phyloP scores from a whole-genome alignment of 2,113 vertebrate genomes.

The Anhinga anhinga region DNA sequence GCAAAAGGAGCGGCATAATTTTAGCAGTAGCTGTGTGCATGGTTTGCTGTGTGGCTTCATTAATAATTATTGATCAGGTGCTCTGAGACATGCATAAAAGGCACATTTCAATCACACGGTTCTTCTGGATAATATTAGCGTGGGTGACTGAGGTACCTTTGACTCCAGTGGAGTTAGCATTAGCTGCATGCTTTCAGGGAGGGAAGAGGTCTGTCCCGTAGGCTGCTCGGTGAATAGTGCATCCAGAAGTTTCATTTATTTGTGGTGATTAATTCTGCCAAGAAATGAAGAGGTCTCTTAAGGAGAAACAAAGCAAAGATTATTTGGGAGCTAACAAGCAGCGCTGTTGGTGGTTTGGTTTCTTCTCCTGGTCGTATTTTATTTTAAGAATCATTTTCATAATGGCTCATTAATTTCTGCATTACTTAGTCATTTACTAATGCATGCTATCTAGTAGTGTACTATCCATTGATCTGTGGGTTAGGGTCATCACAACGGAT shows the following conservation, averaged over 20 bases:
- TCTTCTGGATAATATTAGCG: background rate
- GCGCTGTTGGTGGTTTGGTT: background rate
- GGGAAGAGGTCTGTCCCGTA: background rate
- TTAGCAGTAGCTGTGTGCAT: background rate
- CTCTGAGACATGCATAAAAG: background rate
- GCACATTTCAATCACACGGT: background rate
- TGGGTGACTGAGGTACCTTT: background rate
- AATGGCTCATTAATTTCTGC: background rate
- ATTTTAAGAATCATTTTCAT: background rate
- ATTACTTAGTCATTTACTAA: background rate
- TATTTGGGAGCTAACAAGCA: background rate
- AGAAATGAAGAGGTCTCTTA: background rate
- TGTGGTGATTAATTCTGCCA: background rate
- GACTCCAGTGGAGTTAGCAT: background rate
- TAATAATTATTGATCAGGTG: background rate
- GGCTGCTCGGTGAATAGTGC: background rate
- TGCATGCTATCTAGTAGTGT: background rate
- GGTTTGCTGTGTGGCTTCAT: background rate
- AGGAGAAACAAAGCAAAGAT: background rate
- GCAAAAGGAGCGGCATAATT: background rate
- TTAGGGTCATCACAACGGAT: background rate
- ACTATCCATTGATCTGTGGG: background rate
- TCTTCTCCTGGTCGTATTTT: background rate
- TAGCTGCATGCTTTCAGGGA: background rate
- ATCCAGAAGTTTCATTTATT: background rate